A percentile compares a stretch with the other conserved stretches of the same genome.
Conservation (phyloP, 2,888 invertebrate species). For the Xestoiulus laeticollis region DNA sequence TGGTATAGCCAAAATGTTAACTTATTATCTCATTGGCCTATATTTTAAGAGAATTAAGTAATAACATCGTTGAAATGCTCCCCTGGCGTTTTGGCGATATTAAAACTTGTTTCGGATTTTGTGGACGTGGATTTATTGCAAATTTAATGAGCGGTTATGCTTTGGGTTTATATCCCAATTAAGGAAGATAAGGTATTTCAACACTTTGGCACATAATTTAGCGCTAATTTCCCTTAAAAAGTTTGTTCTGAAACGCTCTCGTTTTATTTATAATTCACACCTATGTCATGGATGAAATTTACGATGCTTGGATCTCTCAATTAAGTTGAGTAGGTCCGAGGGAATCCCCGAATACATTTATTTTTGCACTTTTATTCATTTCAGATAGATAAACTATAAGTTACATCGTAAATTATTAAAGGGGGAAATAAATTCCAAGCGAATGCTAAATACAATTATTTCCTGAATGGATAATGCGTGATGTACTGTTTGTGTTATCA, state of each 20-base stretch:
- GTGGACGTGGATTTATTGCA: slow-evolving; percentile 11
- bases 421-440: neutral
- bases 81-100: slow-evolving; percentile 6
- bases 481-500: no score
- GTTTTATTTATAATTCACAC: slow-evolving; percentile 34
- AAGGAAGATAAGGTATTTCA: slow-evolving; percentile 34
- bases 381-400: neutral
- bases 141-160: neutral
- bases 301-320: slow-evolving; percentile 12
- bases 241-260: neutral
- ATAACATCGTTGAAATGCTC: slow-evolving; percentile 34
- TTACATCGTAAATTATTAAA: neutral
- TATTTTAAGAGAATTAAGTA: slow-evolving; percentile 29
- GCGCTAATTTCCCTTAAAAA: neutral
- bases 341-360: neutral
- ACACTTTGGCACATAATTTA: neutral
- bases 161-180: slow-evolving; percentile 27
- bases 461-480: neutral
- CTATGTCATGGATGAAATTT: slow-evolving; percentile 1
- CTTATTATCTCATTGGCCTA: slow-evolving; percentile 20
- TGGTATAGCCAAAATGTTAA: neutral
- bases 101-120: slow-evolving; percentile 22
- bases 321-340: slow-evolving; percentile 29
- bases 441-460: neutral
- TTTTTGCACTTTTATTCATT: neutral